Percentiles rank a stretch among this genome's conserved stretches.
phyloP scores from a whole-genome alignment of 2,888 invertebrate species.

The Protonemura montana region DNA sequence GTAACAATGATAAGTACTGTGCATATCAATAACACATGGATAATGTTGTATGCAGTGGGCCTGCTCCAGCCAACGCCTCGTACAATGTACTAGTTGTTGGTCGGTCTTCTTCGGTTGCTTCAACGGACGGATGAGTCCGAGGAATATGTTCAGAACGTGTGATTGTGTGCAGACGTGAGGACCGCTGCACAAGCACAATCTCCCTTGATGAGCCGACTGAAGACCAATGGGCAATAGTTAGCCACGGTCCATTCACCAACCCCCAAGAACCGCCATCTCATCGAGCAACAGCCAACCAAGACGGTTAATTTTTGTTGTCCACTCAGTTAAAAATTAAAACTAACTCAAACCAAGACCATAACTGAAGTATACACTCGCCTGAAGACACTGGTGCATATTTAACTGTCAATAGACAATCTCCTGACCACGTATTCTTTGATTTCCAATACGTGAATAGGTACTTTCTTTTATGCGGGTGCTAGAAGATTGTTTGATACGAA shows the following conservation, averaged over 20 bases:
- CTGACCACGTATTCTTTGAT: neutral
- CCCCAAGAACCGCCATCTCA: neutral
- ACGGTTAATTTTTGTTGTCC: neutral
- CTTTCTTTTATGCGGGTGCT: neutral
- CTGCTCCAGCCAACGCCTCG: neutral
- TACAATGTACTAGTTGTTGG: neutral
- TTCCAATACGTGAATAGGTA: neutral
- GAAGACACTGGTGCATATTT: neutral
- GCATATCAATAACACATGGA: neutral
- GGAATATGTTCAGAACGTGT: too few relatives aligned
- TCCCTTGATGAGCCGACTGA: neutral
- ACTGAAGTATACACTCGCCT: neutral
- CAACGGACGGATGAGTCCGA: neutral
- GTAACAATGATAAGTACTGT: neutral
- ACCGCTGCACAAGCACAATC: neutral
- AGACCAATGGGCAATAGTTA: neutral
- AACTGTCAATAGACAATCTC: neutral
- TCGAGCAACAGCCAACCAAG: neutral
- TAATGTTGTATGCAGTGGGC: neutral
- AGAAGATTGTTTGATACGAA: neutral
- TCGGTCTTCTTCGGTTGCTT: neutral
- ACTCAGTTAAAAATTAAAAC: neutral
- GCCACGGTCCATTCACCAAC: neutral
- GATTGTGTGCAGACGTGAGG: neutral
- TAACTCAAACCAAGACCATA: neutral